Percentiles rank a stretch among this genome's conserved stretches.
Conservation (phyloP, 2,113 vertebrate species). For the Nothobranchius kuhntae region DNA sequence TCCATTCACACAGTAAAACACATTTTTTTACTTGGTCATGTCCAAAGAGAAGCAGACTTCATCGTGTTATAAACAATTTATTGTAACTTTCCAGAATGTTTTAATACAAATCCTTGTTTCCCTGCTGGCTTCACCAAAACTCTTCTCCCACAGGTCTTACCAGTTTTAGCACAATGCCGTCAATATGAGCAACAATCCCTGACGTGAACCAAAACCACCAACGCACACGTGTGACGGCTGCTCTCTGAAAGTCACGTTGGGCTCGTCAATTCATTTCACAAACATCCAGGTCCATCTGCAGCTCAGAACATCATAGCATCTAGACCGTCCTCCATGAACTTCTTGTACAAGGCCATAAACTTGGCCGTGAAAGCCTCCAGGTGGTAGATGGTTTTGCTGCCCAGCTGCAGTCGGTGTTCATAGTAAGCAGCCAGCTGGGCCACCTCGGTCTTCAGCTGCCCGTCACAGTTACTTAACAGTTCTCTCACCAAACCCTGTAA, state of each 20-base stretch:
- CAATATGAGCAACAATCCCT: not conserved
- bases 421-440: slow-evolving; percentile 93
- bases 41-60: not conserved
- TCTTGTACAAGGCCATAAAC: slow-evolving; percentile 98
- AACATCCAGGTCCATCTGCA: not conserved
- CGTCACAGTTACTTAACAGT: slow-evolving; percentile 93
- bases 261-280: not conserved
- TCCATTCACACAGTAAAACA: too few species aligned
- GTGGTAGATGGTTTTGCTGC: slow-evolving; percentile 97
- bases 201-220: not conserved
- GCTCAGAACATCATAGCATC: slow-evolving; percentile 91
- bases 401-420: slow-evolving; percentile 93
- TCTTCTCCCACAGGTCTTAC: not conserved
- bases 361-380: slow-evolving; percentile 96
- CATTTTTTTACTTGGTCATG: not conserved
- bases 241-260: not conserved
- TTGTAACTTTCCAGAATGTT: not conserved
- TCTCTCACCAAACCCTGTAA: slow-evolving; percentile 89
- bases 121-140: not conserved
- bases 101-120: slow-evolving; percentile 1
- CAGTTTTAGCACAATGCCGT: too few species aligned
- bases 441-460: slow-evolving; percentile 94
- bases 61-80: slow-evolving; percentile 19
- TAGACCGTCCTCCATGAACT: slow-evolving; percentile 98
- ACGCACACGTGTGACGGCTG: not conserved